Evolutionary conservation across 2,797 vertebrate genomes (phyloP).

Genomic region (Delichon dasypus): DNA sequence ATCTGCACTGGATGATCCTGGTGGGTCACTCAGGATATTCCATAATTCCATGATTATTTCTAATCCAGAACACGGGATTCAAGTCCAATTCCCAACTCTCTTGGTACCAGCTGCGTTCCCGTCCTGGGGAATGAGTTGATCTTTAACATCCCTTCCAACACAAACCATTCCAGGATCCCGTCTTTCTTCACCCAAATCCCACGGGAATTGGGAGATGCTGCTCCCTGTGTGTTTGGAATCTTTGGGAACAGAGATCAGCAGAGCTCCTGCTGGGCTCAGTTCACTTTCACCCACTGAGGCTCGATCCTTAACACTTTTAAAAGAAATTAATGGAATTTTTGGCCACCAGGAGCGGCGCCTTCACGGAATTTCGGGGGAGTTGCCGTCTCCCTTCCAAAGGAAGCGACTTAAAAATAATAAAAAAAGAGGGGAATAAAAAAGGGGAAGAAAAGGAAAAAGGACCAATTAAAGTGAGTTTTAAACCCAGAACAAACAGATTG

Average conservation of each 20-base stretch:
- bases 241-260: background rate
- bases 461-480: background rate
- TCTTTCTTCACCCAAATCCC: accelerated
- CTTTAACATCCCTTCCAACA: background rate
- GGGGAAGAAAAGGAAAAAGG: background rate
- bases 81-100: background rate
- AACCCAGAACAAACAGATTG: background rate
- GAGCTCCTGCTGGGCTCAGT: background rate
- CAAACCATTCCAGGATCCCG: accelerated
- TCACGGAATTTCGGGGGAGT: background rate
- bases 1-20: background rate
- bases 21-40: background rate
- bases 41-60: background rate
- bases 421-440: background rate
- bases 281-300: background rate
- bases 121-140: background rate
- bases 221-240: background rate
- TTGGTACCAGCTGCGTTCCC: background rate
- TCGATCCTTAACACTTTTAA: background rate
- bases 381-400: background rate
- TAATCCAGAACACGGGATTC: background rate
- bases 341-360: accelerated
- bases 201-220: background rate
- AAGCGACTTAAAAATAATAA: background rate
- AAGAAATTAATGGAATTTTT: background rate